Evolutionary conservation across 2,113 vertebrate genomes (phyloP).

Genomic region (Clarias gariepinus): DNA sequence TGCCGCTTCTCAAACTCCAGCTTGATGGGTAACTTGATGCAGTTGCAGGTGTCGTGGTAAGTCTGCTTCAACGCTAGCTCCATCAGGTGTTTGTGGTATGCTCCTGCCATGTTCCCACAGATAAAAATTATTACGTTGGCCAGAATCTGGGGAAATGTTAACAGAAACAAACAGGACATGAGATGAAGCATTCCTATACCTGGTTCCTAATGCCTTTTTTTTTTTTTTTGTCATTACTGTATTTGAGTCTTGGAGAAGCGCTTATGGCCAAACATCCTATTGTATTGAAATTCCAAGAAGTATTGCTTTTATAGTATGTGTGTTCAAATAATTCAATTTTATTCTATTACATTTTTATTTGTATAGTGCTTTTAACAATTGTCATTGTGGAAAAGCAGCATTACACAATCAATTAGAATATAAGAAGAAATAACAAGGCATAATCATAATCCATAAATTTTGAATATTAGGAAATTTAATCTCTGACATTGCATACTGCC

Average conservation of each 20-base stretch:
- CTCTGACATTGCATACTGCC: background rate
- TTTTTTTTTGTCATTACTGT: too few species aligned
- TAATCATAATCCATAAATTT: background rate
- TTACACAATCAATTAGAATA: too few species aligned
- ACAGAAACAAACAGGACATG: background rate
- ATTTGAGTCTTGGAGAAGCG: background rate
- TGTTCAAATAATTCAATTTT: too few species aligned
- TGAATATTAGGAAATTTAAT: background rate
- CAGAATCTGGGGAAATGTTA: constrained; percentile 79
- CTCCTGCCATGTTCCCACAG: constrained; percentile 94
- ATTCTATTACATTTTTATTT: too few species aligned
- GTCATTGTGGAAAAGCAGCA: too few species aligned
- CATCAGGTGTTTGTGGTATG: constrained; percentile 97
- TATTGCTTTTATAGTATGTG: too few species aligned
- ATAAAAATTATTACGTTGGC: constrained; percentile 95
- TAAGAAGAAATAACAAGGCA: too few species aligned
- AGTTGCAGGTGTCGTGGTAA: constrained; percentile 95
- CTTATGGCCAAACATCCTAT: background rate
- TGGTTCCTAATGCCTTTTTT: background rate
- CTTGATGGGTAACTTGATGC: constrained; percentile 97
- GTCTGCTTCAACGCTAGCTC: constrained; percentile 92
- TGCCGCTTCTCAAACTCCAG: constrained; percentile 96
- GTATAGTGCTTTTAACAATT: too few species aligned
- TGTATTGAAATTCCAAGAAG: too few species aligned
- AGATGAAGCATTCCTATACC: background rate